These are phyloP conservation scores for Brachylomia viminalis DNA, from an alignment of 2,888 invertebrate species.

Conservation along the genomic window DNA sequence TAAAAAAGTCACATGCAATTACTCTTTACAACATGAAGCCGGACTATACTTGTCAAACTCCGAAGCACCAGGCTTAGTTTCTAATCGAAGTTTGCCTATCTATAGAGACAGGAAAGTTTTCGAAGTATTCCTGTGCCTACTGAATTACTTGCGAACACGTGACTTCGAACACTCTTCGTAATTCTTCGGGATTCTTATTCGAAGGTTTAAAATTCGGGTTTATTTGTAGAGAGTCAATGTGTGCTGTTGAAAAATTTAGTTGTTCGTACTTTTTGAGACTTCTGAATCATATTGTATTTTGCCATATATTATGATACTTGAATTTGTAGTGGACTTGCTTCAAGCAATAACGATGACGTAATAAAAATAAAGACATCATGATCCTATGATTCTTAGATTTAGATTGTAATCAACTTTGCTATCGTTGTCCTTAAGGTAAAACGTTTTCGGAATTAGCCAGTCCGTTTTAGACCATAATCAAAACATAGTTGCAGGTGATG, in stretches of 20 bases:
- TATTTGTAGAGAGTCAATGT: constrained; percentile 35
- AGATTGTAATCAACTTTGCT: too few species aligned
- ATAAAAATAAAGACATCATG: background rate
- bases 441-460: background rate
- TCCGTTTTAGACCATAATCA: background rate
- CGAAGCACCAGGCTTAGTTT: constrained; percentile 65
- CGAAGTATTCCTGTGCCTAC: constrained; percentile 67
- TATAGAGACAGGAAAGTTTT: constrained; percentile 64
- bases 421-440: background rate
- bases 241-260: constrained; percentile 20
- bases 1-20: constrained; percentile 68
- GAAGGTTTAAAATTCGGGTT: constrained; percentile 48
- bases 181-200: constrained; percentile 36
- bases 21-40: constrained; percentile 66
- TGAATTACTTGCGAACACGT: constrained; percentile 67
- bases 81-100: constrained; percentile 73
- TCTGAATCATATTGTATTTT: constrained; percentile 13
- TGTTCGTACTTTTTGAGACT: constrained; percentile 8
- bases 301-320: too few species aligned
- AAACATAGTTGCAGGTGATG: background rate
- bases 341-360: background rate
- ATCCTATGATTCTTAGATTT: background rate
- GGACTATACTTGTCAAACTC: constrained; percentile 70
- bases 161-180: constrained; percentile 60
- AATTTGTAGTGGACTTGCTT: background rate